Conservation (phyloP, 1,140 invertebrate species). For the Drosophila tsacasi region DNA sequence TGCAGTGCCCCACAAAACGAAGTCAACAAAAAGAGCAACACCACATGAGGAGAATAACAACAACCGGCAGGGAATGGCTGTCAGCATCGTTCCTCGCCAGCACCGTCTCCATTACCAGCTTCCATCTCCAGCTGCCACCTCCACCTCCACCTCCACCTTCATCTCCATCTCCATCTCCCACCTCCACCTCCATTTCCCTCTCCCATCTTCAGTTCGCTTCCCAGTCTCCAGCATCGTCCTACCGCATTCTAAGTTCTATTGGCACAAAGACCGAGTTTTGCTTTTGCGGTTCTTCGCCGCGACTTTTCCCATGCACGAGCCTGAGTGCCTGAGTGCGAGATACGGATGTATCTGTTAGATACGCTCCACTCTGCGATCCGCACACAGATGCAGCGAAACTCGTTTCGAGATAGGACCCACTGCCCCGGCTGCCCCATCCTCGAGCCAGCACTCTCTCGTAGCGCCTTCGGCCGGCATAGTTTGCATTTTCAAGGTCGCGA, state of each 20-base stretch:
- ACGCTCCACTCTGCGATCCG: constrained; percentile 22
- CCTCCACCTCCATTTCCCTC: not conserved
- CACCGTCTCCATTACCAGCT: constrained; percentile 8
- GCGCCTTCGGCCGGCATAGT: constrained; percentile 72
- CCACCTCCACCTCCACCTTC: not conserved
- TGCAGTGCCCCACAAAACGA: constrained; percentile 52
- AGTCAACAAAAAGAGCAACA: constrained; percentile 33
- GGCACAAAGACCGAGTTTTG: constrained; percentile 81
- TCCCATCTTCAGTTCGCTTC: not conserved
- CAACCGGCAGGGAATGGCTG: constrained; percentile 28
- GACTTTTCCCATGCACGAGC: constrained; percentile 48
- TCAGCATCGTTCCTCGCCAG: constrained; percentile 18
- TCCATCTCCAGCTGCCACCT: not conserved
- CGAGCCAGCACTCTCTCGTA: constrained; percentile 44
- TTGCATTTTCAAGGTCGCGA: constrained; percentile 76
- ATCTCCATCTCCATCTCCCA: not conserved
- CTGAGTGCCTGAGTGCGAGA: constrained; percentile 12
- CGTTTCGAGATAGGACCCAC: constrained; percentile 67
- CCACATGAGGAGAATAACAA: constrained; percentile 17
- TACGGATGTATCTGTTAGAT: constrained; percentile 71
- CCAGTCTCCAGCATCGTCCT: constrained; percentile 47
- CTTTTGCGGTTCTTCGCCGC: constrained; percentile 48
- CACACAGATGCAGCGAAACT: constrained; percentile 68
- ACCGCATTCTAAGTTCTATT: constrained; percentile 83
- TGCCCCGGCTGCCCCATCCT: constrained; percentile 4